Evolutionary conservation across 2,888 invertebrate species (phyloP), one percentile per base, ranked within the genome.

Genomic region (Crepidodera aurea): DNA sequence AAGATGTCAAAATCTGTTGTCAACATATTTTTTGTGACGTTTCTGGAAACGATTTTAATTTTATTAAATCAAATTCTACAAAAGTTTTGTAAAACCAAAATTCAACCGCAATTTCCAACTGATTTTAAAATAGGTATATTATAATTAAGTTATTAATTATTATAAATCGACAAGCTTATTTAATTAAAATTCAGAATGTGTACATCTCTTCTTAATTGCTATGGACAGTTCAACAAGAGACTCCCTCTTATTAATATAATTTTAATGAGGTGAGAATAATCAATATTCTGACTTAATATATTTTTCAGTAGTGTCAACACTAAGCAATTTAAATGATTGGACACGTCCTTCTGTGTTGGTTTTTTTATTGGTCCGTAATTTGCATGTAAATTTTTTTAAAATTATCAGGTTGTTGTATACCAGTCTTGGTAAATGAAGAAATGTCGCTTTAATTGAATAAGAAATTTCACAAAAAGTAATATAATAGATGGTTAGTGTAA

Each of bases 311-410:
- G 55, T 62, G 46, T 56, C 56, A 51, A 46, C 57, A 51, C 37
- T 15, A 34, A 18, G 42, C 46, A 51, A 59, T 62, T 64, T 59
- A 61, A 42, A 29, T 48, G 29, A 51, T 19, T 18, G 29, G 50
- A 48, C 51, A 62, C 62, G 62, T 65, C 46, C 32, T 56, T 51
- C 39, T 39, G 18, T 19, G 39, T 53, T 54, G 51, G 51, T n/a
- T n/a, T 62, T 65, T 62, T 65, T 62, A 59, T 58, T 65, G 44
- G 50, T 40, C 27, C n/a, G 32, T 53, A 53, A 60, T 58, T 64
- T 64, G 60, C 61, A 56, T 62, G 32, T 44, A 34, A 39, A 62
- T 57, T 56, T 50, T 46, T 51, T 51, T 39, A 13, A 46, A 40
- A 22, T 34, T 34, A 34, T 34, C 12, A 29, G 34, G 34, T 34